Evolutionary conservation across 2,888 invertebrate species (phyloP).

Genomic region (Coenonympha glycerion): DNA sequence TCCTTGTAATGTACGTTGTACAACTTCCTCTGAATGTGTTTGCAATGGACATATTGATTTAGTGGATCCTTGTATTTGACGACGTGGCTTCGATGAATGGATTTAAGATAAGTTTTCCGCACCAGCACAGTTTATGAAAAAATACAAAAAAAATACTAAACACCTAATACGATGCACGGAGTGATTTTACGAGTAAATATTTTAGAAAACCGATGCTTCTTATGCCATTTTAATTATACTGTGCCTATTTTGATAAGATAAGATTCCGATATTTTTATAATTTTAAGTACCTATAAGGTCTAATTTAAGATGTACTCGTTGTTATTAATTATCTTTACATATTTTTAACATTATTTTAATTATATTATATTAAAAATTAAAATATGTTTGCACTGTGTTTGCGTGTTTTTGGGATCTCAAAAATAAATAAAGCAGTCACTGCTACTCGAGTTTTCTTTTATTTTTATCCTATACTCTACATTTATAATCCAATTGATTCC

Average conservation of each 20-base stretch:
- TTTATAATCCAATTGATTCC: neutral
- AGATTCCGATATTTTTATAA: neutral
- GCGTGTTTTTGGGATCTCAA: conserved; percentile 77
- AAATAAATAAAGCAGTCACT: conserved; percentile 66
- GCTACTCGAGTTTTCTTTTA: conserved; percentile 37
- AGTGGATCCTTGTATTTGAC: neutral
- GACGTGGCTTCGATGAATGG: conserved; percentile 53
- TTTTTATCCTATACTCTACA: neutral
- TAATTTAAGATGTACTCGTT: conserved; percentile 13
- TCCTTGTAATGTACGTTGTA: conserved; percentile 43
- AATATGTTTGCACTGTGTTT: conserved; percentile 61
- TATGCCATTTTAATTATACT: conserved; percentile 56
- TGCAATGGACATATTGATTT: conserved; percentile 5
- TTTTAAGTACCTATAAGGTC: neutral
- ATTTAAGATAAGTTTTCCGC: conserved; percentile 37
- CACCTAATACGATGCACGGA: conserved; percentile 36
- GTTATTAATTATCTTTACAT: conserved; percentile 11
- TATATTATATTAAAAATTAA: conserved; percentile 30
- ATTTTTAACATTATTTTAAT: conserved; percentile 30
- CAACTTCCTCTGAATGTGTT: conserved; percentile 23
- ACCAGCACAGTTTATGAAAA: conserved; percentile 53
- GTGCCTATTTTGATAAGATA: neutral
- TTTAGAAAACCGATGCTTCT: conserved; percentile 60
- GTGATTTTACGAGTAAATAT: conserved; percentile 33
- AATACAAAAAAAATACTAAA: conserved; percentile 43